Conservation (phyloP, 2,113 vertebrate species). For the Actinemys pallida region DNA sequence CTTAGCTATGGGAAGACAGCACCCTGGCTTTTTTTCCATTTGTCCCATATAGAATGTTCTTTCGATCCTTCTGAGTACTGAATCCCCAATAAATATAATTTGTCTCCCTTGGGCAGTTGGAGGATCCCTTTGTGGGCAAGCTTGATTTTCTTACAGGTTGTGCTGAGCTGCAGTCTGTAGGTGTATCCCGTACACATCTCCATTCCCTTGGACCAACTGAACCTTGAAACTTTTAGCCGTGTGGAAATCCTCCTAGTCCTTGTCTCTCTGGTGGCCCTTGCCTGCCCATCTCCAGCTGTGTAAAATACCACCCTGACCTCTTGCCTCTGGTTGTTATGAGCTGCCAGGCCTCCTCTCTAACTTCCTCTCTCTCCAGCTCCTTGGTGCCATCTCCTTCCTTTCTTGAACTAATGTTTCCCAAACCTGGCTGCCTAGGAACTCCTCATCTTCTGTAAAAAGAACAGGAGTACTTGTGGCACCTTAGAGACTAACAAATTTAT, state of each 20-base stretch:
- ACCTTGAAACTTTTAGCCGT: neutral
- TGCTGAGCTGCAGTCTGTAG: no score
- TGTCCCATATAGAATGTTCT: neutral
- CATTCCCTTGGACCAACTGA: neutral
- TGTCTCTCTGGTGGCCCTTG: neutral
- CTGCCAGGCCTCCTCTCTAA: neutral
- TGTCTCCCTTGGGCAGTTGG: neutral
- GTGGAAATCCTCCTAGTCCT: neutral
- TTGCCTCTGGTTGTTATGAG: neutral
- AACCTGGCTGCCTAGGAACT: neutral
- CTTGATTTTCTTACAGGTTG: neutral
- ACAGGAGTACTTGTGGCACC: no score
- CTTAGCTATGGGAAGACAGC: neutral
- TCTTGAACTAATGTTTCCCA: neutral
- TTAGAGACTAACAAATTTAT: no score
- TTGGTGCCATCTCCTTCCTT: neutral
- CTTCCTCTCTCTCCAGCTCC: neutral
- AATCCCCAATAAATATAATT: neutral
- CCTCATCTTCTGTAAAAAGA: neutral
- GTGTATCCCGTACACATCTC: neutral
- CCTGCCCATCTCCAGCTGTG: neutral
- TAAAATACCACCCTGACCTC: neutral
- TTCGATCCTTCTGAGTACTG: neutral
- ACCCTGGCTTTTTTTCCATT: neutral
- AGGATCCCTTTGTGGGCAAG: neutral